A percentile compares a stretch with the other conserved stretches of the same genome.
These are phyloP conservation scores for Habropoda laboriosa DNA, from an alignment of 1,140 invertebrate genomes.

Conservation along the genomic window DNA sequence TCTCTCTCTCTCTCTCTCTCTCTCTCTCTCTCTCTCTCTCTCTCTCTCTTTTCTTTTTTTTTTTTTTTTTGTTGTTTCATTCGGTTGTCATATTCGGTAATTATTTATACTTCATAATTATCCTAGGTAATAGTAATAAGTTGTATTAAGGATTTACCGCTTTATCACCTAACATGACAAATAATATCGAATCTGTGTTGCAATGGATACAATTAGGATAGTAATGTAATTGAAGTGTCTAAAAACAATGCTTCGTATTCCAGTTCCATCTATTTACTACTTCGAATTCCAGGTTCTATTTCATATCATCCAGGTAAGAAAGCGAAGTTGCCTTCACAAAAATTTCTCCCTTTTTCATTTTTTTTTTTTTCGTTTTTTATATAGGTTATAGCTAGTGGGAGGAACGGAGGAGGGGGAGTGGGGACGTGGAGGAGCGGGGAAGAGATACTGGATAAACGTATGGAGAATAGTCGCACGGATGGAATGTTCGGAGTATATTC, in stretches of 20 bases:
- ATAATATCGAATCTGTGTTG: conserved; percentile 75
- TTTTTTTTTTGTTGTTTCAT: not conserved
- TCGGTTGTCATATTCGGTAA: conserved; percentile 27
- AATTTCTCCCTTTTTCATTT: conserved; percentile 51
- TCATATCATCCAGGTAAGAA: conserved; percentile 59
- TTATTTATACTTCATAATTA: conserved; percentile 74
- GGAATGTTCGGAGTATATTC: too few relatives aligned
- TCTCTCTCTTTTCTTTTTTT: not conserved
- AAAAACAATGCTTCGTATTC: conserved; percentile 73
- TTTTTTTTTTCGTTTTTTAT: not conserved
- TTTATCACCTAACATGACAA: conserved; percentile 80
- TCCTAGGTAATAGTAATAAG: conserved; percentile 78
- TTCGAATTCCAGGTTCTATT: conserved; percentile 68
- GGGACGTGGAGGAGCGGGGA: not conserved
- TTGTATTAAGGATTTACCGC: conserved; percentile 78
- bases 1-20: not conserved
- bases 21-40: not conserved
- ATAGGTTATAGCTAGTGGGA: too few relatives aligned
- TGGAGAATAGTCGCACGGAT: too few relatives aligned
- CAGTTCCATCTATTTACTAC: conserved; percentile 73
- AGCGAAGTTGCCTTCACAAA: conserved; percentile 51
- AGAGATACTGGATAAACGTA: not conserved
- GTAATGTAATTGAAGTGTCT: conserved; percentile 73
- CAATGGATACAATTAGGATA: conserved; percentile 76
- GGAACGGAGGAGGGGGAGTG: not conserved